These are phyloP conservation scores for Notolabrus celidotus DNA, from an alignment of 2,797 vertebrate genomes.

Conservation along the genomic window DNA sequence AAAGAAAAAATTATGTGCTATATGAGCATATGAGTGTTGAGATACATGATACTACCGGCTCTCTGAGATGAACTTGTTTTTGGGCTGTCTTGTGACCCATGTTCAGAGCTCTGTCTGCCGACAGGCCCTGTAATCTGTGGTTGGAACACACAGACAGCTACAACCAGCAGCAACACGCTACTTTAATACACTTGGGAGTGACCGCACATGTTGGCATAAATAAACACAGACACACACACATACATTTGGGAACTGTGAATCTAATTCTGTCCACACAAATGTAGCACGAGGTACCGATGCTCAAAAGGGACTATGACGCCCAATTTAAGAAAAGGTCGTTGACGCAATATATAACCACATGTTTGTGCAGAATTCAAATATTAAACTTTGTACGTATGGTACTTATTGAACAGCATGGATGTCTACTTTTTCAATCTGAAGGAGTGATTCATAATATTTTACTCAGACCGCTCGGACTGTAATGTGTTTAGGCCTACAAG, in stretches of 20 bases:
- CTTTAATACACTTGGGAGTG: slow-evolving; percentile 72
- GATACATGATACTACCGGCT: slow-evolving; percentile 67
- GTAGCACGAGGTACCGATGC: slow-evolving; percentile 46
- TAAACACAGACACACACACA: slow-evolving; percentile 46
- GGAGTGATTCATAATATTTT: not conserved
- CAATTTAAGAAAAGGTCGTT: slow-evolving; percentile 43
- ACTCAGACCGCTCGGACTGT: not conserved
- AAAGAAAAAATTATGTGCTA: slow-evolving; percentile 66
- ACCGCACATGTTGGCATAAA: slow-evolving; percentile 63
- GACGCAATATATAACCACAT: slow-evolving; percentile 18
- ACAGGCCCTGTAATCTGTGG: slow-evolving; percentile 78
- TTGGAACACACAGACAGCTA: slow-evolving; percentile 70
- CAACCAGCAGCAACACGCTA: slow-evolving; percentile 63
- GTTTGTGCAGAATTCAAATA: slow-evolving; percentile 11
- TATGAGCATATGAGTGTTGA: slow-evolving; percentile 57
- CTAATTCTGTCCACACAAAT: slow-evolving; percentile 65
- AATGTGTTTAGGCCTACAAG: not conserved
- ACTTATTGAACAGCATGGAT: not conserved
- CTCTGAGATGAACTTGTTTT: slow-evolving; percentile 73
- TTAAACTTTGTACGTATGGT: not conserved
- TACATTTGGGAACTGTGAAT: slow-evolving; percentile 59
- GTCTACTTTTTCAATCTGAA: not conserved
- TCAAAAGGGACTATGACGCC: slow-evolving; percentile 44
- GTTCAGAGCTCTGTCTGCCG: slow-evolving; percentile 66
- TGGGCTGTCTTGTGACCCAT: slow-evolving; percentile 70